Base-by-base conservation (phyloP, 2,888 invertebrate genomes). In the Harpalus rufipes region DNA sequence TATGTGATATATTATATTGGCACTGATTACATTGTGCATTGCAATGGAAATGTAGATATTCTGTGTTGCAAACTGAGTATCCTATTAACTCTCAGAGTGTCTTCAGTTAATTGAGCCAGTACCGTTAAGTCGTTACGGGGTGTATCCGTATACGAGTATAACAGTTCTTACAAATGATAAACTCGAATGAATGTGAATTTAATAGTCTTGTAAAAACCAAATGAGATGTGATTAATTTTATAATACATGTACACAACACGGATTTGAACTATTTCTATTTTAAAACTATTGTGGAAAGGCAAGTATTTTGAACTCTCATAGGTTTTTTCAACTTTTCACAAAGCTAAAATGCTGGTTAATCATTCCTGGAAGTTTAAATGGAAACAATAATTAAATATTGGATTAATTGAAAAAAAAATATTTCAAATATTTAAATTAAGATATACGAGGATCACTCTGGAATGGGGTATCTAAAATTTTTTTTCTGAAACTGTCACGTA, bases 91-190 rank as follows among this genome's bases (percentile, higher is more conserved):
- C 14, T 32, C 44, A 39, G 44, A 74, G 41, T 51, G 18, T 74
- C 72, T 74, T 74, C 72, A 44, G 18, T 16, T 74, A 74, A 74
- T 74, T 74, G 72, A 32, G 44, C 7, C 18, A 7, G 14, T 74
- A 44, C 72, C 72, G 72, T 74, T 74, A 74, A 3, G 18, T 41
- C 41, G 44, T 44, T 74, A 74, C 44, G 44, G 72, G 72, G 72
- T 74, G 72, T 74, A 74, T 74, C 41, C 72, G 7, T 18, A 41
- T 14, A 74, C 32, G 32, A 32, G 32, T 32, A 32, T 74, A 68
- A 74, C 72, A 41, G 72, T 74, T 16, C 41, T 74, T 44, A 18
- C 8, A 12, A 72, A 72, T n/a, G 68, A 41, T 72, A 41, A 72
- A 41, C 32, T 41, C 39, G 39, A 65, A 72, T 16, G 44, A 74